phyloP scores from a whole-genome alignment of 2,888 invertebrate genomes.

The Acleris holmiana region DNA sequence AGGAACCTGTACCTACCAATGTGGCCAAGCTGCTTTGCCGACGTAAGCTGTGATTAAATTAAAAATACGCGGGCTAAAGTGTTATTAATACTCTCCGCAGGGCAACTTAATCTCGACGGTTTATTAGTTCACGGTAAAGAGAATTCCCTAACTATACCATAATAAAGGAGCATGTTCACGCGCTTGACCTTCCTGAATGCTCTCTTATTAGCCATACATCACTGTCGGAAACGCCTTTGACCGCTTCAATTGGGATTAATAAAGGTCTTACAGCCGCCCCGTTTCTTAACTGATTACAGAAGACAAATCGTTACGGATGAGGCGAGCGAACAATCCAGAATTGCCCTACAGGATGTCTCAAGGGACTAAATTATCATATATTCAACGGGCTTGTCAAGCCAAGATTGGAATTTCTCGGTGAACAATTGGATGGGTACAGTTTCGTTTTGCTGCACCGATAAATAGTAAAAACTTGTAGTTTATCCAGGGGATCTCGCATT shows the following conservation, averaged over 20 bases:
- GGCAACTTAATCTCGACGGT: too few relatives aligned
- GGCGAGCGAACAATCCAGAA: slow-evolving; percentile 44
- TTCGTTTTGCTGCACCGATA: background rate
- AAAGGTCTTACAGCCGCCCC: slow-evolving; percentile 61
- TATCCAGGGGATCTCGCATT: too few relatives aligned
- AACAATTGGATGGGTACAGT: background rate
- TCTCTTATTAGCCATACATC: slow-evolving; percentile 61
- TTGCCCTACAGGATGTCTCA: slow-evolving; percentile 2
- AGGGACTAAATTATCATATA: slow-evolving; percentile 19
- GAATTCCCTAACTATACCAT: background rate
- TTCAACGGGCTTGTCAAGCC: slow-evolving; percentile 8
- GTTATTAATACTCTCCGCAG: too few relatives aligned
- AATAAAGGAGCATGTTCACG: background rate
- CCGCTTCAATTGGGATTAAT: slow-evolving; percentile 76
- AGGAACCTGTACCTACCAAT: too few relatives aligned
- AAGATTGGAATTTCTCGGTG: slow-evolving; percentile 1
- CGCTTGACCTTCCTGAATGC: slow-evolving; percentile 12
- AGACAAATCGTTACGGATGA: slow-evolving; percentile 63
- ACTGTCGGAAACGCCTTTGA: slow-evolving; percentile 61
- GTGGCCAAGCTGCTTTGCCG: too few relatives aligned
- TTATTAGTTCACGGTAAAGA: too few relatives aligned
- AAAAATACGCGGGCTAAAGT: too few relatives aligned
- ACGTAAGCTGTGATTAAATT: too few relatives aligned
- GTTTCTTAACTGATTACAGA: slow-evolving; percentile 68
- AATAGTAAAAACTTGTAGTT: too few relatives aligned